phyloP scores from a whole-genome alignment of 2,888 invertebrate species.

The Dorcus parallelipipedus region DNA sequence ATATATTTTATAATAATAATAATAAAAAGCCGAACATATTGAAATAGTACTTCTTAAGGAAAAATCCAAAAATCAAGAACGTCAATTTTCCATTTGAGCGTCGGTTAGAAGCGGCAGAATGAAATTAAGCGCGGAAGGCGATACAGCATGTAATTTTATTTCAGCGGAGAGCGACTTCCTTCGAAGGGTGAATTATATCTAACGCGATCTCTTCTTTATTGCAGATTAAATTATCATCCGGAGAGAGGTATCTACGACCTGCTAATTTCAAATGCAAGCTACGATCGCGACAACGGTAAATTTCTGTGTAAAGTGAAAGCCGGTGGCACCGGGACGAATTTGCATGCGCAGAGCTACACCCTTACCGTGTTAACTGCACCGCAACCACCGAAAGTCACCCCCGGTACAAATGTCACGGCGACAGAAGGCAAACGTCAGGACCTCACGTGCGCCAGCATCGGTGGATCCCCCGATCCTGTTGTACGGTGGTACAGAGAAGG shows the following conservation, averaged over 20 bases:
- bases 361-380: conserved; percentile 85
- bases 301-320: conserved; percentile 89
- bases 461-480: conserved; percentile 87
- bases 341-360: conserved; percentile 79
- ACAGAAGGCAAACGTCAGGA: conserved; percentile 78
- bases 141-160: too few species aligned
- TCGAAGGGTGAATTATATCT: neutral
- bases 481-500: conserved; percentile 81
- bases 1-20: too few species aligned
- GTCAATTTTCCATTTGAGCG: too few species aligned
- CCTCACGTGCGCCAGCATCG: conserved; percentile 76
- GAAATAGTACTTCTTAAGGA: too few species aligned
- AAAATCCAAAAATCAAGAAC: too few species aligned
- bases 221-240: conserved; percentile 74
- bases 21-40: too few species aligned
- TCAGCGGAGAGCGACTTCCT: too few species aligned
- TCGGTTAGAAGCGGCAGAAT: too few species aligned
- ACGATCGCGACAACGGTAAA: conserved; percentile 85
- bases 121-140: too few species aligned
- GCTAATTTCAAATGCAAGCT: conserved; percentile 83
- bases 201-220: conserved; percentile 30
- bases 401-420: conserved; percentile 72
- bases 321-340: conserved; percentile 75
- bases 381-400: conserved; percentile 73
- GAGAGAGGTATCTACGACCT: conserved; percentile 84